Evolutionary conservation across 2,888 invertebrate species (phyloP).

Genomic region (Pammene aurita): DNA sequence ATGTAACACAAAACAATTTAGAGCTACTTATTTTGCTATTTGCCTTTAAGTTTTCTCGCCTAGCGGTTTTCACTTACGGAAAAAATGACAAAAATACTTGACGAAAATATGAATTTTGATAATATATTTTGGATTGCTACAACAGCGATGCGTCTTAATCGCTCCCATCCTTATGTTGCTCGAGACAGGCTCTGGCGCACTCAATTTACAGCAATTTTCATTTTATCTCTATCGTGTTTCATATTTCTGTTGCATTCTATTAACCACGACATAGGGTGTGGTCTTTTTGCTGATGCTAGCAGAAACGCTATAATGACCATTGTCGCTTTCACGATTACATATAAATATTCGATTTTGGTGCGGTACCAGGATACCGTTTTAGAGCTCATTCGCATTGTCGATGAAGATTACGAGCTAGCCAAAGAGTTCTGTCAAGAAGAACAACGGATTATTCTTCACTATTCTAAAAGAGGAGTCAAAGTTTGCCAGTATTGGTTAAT

Average conservation of each 20-base stretch:
- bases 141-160: slow-evolving; percentile 50
- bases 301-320: slow-evolving; percentile 61
- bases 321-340: slow-evolving; percentile 55
- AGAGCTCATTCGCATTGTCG: slow-evolving; percentile 53
- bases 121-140: slow-evolving; percentile 52
- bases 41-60: slow-evolving; percentile 19
- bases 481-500: slow-evolving; percentile 60
- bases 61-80: slow-evolving; percentile 1
- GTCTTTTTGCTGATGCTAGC: slow-evolving; percentile 57
- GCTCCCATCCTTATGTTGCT: slow-evolving; percentile 53
- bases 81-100: slow-evolving; percentile 45
- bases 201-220: slow-evolving; percentile 47
- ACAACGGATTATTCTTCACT: slow-evolving; percentile 52
- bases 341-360: slow-evolving; percentile 59
- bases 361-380: slow-evolving; percentile 51
- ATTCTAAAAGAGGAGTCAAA: slow-evolving; percentile 53
- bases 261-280: slow-evolving; percentile 52
- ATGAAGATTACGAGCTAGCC: slow-evolving; percentile 58
- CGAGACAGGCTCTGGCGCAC: slow-evolving; percentile 51
- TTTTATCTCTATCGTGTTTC: slow-evolving; percentile 42
- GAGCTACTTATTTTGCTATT: slow-evolving; percentile 7
- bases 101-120: slow-evolving; percentile 50
- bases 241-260: slow-evolving; percentile 54
- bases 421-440: slow-evolving; percentile 52
- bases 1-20: slow-evolving; percentile 28